These are phyloP conservation scores for Cataglyphis cursor DNA, from an alignment of 2,888 invertebrate species.

Conservation along the genomic window DNA sequence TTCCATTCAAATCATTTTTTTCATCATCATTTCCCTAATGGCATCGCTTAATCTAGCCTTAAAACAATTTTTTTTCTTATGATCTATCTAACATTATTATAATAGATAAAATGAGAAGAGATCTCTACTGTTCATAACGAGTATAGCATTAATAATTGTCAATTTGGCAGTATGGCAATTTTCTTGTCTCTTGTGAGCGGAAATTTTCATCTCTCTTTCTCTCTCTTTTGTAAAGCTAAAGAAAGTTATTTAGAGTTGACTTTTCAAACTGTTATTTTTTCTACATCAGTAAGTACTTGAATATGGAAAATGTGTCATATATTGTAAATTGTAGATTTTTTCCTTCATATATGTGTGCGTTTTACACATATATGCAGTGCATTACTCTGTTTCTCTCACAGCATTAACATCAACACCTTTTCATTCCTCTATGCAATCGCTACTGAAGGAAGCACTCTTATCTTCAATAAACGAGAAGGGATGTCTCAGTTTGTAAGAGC, in stretches of 20 bases:
- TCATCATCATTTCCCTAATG: slow-evolving; percentile 71
- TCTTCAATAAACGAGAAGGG: slow-evolving; percentile 66
- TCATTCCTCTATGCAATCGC: slow-evolving; percentile 49
- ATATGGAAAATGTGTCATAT: slow-evolving; percentile 60
- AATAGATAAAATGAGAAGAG: slow-evolving; percentile 82
- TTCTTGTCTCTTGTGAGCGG: slow-evolving; percentile 80
- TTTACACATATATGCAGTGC: slow-evolving; percentile 38
- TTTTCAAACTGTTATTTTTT: slow-evolving; percentile 41
- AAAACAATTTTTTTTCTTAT: slow-evolving; percentile 84
- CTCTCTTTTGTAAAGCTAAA: slow-evolving; percentile 43
- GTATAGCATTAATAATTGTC: slow-evolving; percentile 84
- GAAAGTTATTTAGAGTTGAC: slow-evolving; percentile 39
- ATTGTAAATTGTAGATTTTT: slow-evolving; percentile 6
- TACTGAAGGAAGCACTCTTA: slow-evolving; percentile 66
- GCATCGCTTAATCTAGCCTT: slow-evolving; percentile 81
- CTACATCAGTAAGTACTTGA: slow-evolving; percentile 68
- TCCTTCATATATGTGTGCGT: not conserved
- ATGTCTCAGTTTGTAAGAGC: slow-evolving; percentile 48
- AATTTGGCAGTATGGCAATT: slow-evolving; percentile 86
- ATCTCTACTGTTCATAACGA: slow-evolving; percentile 84
- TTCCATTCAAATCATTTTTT: slow-evolving; percentile 68
- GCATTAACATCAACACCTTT: slow-evolving; percentile 28
- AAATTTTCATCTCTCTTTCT: slow-evolving; percentile 77
- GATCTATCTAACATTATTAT: slow-evolving; percentile 83
- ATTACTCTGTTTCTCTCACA: slow-evolving; percentile 57